Evolutionary conservation across 2,797 vertebrate genomes (phyloP), one percentile per base, ranked within the genome.

Genomic region (Muscicapa striata): DNA sequence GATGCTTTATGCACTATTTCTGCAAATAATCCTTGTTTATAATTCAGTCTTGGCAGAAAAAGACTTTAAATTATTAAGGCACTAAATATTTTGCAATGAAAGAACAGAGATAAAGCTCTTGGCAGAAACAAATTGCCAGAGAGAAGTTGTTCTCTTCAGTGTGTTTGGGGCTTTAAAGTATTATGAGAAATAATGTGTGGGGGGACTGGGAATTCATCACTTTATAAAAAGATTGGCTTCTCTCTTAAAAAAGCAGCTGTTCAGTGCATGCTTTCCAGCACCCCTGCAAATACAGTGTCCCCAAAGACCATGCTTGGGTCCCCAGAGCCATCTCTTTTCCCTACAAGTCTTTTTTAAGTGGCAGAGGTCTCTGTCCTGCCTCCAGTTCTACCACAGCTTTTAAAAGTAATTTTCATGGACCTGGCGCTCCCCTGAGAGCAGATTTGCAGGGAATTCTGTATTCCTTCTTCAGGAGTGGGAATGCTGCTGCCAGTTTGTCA

Each of bases 21-120:
- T 94, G 36, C 88, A 93, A 81, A 93, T 91, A 96, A 90, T 88
- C 87, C 83, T 73, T 90, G 95, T 94, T 96, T 94, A 86, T 84
- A 95, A 91, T 91, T 94, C 94, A 84, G 63, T 61, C 67, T 94
- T 94, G 89, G 91, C 83, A 96, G 83, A 40, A 69, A 62, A 95
- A 87, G 77, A 54, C 91, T 85, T 91, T 96, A 86, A 96, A 96
- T 97, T 96, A 95, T 97, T 94, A 91, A 96, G 77, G 24, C 70
- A 45, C 63, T 95, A 94, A 96, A 88, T 92, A 86, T 90, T 95
- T 95, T 76, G 85, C 83, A 74, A 11, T 22, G 67, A 82, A 91
- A 76, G 68, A 88, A 27, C 0, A 6, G 63, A 96, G 87, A 89
- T 73, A 84, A 79, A 94, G 38, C 93, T 86, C 59, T 52, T 94